These are phyloP conservation scores for Poecile atricapillus DNA, from an alignment of 2,113 vertebrate genomes.

Conservation along the genomic window DNA sequence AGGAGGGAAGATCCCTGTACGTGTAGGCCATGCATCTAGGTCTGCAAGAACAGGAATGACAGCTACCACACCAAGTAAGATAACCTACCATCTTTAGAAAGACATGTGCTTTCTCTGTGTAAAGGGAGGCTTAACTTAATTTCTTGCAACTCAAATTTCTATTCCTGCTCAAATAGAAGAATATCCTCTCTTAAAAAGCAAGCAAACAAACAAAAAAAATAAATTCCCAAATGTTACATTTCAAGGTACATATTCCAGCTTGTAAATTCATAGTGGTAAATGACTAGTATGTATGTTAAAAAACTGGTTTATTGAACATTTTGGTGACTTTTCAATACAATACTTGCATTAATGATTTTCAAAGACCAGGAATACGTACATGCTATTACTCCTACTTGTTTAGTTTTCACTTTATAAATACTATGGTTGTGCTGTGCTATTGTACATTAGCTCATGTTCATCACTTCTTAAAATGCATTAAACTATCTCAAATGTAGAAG, in stretches of 20 bases:
- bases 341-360: not conserved
- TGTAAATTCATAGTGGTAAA: not conserved
- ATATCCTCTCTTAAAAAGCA: not conserved
- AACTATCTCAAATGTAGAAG: not conserved
- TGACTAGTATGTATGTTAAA: not conserved
- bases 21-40: conserved; percentile 40
- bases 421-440: not conserved
- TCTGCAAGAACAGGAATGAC: conserved; percentile 59
- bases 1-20: conserved; percentile 72
- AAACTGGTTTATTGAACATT: not conserved
- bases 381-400: not conserved
- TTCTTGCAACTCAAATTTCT: not conserved
- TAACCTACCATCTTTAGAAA: not conserved
- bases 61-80: conserved; percentile 87
- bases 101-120: not conserved
- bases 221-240: not conserved
- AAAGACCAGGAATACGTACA: not conserved
- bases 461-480: not conserved
- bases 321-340: not conserved
- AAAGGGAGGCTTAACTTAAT: not conserved
- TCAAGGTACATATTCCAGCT: not conserved
- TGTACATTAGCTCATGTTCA: not conserved
- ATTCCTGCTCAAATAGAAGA: not conserved
- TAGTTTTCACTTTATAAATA: not conserved
- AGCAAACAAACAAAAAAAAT: not conserved